Conservation (phyloP, 2,113 vertebrate genomes). For the Ondatra zibethicus region DNA sequence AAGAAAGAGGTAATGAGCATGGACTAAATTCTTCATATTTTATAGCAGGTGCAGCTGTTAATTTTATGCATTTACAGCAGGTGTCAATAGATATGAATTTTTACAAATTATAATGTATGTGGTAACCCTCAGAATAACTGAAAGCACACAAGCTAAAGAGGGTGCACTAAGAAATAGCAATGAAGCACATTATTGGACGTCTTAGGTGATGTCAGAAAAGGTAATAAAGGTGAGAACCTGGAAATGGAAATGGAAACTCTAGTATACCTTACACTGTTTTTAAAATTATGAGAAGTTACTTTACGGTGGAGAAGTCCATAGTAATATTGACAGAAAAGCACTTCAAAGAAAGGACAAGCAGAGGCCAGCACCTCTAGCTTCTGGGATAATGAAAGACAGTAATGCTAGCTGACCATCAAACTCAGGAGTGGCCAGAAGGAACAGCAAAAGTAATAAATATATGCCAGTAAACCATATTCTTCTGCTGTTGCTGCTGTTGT, state of each 20-base stretch:
- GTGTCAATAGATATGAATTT: conserved; percentile 22
- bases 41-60: not conserved
- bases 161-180: conserved; percentile 44
- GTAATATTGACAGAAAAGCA: not conserved
- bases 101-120: not conserved
- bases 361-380: not conserved
- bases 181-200: not conserved
- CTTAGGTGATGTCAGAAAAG: not conserved
- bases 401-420: not conserved
- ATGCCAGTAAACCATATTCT: not conserved
- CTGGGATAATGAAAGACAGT: not conserved
- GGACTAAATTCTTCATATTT: not conserved
- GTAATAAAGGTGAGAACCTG: not conserved
- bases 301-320: not conserved
- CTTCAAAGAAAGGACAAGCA: not conserved
- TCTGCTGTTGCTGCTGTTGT: not conserved
- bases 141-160: not conserved
- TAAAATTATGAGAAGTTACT: not conserved
- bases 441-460: not conserved
- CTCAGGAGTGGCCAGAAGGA: not conserved
- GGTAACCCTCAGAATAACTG: not conserved
- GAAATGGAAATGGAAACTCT: not conserved
- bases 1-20: not conserved
- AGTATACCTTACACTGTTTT: not conserved
- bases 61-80: not conserved